Evolutionary conservation across 2,888 invertebrate genomes (phyloP).

Genomic region (Aproaerema taeniolella): DNA sequence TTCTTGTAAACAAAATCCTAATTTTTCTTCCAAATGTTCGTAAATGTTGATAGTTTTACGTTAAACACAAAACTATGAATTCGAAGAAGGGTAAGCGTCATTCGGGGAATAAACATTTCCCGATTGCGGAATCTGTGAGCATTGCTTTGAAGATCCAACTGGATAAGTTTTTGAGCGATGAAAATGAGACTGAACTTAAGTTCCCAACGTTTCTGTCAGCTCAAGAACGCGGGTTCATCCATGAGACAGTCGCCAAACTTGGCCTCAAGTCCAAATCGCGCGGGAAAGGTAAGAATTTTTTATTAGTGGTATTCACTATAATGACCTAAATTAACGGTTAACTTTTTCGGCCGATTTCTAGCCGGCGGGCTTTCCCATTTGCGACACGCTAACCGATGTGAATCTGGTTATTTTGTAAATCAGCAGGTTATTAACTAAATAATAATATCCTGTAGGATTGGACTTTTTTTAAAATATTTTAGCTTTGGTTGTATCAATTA

Average conservation of each 20-base stretch:
- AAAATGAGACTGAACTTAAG: conserved; percentile 69
- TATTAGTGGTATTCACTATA: too few relatives aligned
- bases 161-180: conserved; percentile 64
- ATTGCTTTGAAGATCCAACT: conserved; percentile 68
- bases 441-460: too few relatives aligned
- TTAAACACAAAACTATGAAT: conserved; percentile 40
- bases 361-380: too few relatives aligned
- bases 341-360: too few relatives aligned
- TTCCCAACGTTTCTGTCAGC: conserved; percentile 87
- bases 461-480: too few relatives aligned
- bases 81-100: conserved; percentile 60
- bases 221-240: conserved; percentile 88
- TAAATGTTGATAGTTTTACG: neutral
- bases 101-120: conserved; percentile 61
- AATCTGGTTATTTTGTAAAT: too few relatives aligned
- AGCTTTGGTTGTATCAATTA: too few relatives aligned
- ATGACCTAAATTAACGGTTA: too few relatives aligned
- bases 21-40: conserved; percentile 9
- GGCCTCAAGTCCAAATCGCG: conserved; percentile 89
- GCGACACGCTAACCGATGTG: too few relatives aligned
- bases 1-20: conserved; percentile 23
- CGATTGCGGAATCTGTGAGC: conserved; percentile 69
- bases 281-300: conserved; percentile 83
- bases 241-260: conserved; percentile 80
- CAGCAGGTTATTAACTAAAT: too few relatives aligned